Conservation (phyloP, 2,888 invertebrate species). For the Phyllotreta cruciferae region DNA sequence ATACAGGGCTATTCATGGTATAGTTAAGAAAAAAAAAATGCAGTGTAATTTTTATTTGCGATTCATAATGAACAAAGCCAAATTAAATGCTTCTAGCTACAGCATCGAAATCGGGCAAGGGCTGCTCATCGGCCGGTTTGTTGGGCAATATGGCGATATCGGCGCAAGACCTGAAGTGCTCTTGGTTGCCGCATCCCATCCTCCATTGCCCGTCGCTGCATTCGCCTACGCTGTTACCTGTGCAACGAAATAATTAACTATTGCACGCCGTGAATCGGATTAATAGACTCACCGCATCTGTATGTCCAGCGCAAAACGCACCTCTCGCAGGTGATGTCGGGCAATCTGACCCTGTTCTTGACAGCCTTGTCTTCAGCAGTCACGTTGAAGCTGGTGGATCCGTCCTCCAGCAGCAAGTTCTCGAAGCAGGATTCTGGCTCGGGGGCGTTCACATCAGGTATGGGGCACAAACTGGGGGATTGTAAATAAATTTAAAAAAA, state of each 20-base stretch:
- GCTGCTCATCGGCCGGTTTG: not conserved
- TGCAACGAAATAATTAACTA: conserved; percentile 36
- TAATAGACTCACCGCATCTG: conserved; percentile 38
- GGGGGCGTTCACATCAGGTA: conserved; percentile 50
- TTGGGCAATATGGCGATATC: conserved; percentile 48
- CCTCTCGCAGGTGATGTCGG: conserved; percentile 59
- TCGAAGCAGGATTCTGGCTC: conserved; percentile 61
- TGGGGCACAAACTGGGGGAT: conserved; percentile 55
- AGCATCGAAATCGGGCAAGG: no score
- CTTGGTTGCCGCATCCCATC: conserved; percentile 56
- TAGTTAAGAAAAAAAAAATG: no score
- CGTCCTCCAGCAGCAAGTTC: conserved; percentile 52
- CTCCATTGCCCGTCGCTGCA: conserved; percentile 50
- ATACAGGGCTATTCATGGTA: no score
- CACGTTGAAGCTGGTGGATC: conserved; percentile 41
- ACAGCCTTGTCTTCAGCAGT: conserved; percentile 10
- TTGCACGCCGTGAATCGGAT: not conserved
- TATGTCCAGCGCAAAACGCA: conserved; percentile 64
- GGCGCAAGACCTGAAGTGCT: conserved; percentile 55
- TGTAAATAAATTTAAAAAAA: not conserved
- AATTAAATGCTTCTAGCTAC: no score
- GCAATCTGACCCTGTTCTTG: conserved; percentile 52
- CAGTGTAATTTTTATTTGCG: no score
- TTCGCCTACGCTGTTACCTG: conserved; percentile 55
- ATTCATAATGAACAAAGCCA: no score